Percentiles rank a stretch among this genome's conserved stretches.
Conservation (phyloP, 2,888 invertebrate genomes). For the Ophioninae sp. region DNA sequence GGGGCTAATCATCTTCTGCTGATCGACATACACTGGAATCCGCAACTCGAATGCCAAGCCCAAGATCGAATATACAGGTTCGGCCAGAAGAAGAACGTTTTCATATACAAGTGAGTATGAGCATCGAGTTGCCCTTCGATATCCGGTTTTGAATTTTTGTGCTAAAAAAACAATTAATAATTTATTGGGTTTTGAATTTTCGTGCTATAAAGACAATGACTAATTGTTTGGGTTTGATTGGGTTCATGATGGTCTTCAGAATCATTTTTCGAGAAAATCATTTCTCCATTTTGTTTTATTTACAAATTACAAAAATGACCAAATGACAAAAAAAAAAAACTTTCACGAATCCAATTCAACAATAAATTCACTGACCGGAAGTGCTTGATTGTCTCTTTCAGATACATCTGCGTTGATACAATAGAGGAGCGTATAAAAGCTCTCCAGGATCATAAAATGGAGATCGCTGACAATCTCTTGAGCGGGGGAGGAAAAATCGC, state of each 20-base stretch:
- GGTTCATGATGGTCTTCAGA: too few species aligned
- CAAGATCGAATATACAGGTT: constrained; percentile 90
- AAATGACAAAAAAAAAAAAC: neutral
- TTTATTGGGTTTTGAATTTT: too few species aligned
- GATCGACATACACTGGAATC: constrained; percentile 98
- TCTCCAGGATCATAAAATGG: constrained; percentile 90
- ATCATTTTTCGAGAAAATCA: too few species aligned
- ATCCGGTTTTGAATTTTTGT: too few species aligned
- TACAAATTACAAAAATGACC: too few species aligned
- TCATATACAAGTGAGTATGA: constrained; percentile 82
- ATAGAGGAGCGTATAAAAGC: constrained; percentile 93
- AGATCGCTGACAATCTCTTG: constrained; percentile 89
- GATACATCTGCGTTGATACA: constrained; percentile 91
- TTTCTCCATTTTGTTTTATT: too few species aligned
- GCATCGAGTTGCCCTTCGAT: too few species aligned
- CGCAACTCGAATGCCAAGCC: constrained; percentile 89
- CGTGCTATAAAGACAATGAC: too few species aligned
- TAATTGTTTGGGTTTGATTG: too few species aligned
- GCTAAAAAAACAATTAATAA: too few species aligned
- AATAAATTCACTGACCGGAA: neutral
- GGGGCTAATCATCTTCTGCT: constrained; percentile 96
- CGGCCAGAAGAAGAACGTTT: constrained; percentile 91
- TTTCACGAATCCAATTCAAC: neutral
- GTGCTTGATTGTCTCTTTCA: constrained; percentile 73
- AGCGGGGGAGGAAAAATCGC: constrained; percentile 85